Evolutionary conservation across 23 tunicate species (phyloP).

Genomic region (Styela clava): DNA sequence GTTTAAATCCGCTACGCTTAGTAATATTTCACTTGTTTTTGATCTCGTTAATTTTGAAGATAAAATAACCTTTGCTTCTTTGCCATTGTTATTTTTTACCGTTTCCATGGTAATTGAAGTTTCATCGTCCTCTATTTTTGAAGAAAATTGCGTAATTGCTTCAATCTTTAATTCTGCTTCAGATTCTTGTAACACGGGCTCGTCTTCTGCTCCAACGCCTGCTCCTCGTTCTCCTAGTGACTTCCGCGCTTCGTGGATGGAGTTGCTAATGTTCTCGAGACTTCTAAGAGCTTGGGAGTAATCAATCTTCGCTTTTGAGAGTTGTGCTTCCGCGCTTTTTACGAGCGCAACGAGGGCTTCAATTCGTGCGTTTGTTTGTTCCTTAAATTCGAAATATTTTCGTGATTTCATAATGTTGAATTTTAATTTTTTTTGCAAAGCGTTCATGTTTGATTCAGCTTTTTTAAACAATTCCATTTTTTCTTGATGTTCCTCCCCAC

Average conservation of each 20-base stretch:
- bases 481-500: constrained; percentile 65
- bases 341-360: constrained; percentile 15
- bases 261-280: constrained; percentile 52
- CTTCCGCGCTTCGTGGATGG: constrained; percentile 46
- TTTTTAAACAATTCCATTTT: constrained; percentile 61
- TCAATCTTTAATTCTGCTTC: neutral
- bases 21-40: constrained; percentile 8
- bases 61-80: neutral
- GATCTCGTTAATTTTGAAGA: neutral
- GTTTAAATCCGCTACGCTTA: constrained; percentile 6
- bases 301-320: constrained; percentile 17
- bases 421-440: constrained; percentile 44
- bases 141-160: neutral
- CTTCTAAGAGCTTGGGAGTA: constrained; percentile 51
- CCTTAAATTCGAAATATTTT: constrained; percentile 57
- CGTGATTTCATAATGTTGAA: constrained; percentile 48
- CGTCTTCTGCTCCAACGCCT: constrained; percentile 72
- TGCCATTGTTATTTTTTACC: neutral
- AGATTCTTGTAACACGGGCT: constrained; percentile 12
- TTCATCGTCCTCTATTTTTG: neutral
- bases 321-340: constrained; percentile 27
- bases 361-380: constrained; percentile 17
- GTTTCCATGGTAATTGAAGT: neutral
- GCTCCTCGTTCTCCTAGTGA: constrained; percentile 43
- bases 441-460: constrained; percentile 45